These are phyloP conservation scores for Cricetomys ansorgei DNA, from an alignment of 2,113 vertebrate genomes.

Conservation along the genomic window DNA sequence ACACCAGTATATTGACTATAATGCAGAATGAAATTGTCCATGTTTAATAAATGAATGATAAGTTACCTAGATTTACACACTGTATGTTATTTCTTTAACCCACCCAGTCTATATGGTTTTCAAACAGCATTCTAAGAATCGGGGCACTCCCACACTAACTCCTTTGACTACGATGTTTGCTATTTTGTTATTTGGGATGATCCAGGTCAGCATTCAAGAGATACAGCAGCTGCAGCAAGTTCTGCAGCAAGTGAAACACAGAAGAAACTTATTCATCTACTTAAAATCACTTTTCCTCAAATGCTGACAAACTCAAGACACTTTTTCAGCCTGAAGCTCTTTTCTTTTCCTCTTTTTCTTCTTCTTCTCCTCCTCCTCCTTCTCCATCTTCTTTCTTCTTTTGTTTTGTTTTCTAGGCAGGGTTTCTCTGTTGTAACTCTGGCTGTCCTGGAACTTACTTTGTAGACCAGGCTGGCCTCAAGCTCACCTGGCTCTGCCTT, in stretches of 20 bases:
- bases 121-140: not conserved
- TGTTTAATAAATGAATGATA: not conserved
- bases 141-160: rapidly evolving
- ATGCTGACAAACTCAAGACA: not conserved
- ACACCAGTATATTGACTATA: not conserved
- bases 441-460: no score
- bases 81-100: slow-evolving; percentile 2
- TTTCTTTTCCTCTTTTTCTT: no score
- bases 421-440: no score
- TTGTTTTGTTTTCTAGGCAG: no score
- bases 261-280: not conserved
- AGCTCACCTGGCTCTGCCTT: no score
- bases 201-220: not conserved
- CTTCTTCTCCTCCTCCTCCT: no score
- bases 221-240: not conserved
- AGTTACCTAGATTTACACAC: not conserved
- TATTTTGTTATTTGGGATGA: not conserved
- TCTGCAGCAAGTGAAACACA: not conserved
- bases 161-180: not conserved
- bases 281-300: not conserved
- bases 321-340: not conserved
- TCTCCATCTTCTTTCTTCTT: no score
- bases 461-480: no score
- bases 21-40: not conserved
- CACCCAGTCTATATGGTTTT: not conserved